phyloP scores from a whole-genome alignment of 2,888 invertebrate species.

The Xestia xanthographa region DNA sequence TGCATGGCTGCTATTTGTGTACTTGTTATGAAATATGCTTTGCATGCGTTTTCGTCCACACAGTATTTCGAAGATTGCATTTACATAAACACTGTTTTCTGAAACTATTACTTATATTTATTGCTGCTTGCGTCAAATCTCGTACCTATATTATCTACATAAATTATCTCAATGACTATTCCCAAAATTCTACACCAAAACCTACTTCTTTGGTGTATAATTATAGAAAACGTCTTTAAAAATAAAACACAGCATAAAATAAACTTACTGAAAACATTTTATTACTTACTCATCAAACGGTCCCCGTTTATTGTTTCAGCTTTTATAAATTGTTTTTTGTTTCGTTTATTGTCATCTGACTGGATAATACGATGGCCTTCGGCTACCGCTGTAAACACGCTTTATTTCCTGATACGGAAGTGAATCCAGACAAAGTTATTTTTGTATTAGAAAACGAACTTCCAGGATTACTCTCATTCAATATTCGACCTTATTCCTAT shows the following conservation, averaged over 20 bases:
- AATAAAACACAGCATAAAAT: neutral
- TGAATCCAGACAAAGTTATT: neutral
- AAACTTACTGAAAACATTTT: neutral
- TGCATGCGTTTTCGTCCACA: neutral
- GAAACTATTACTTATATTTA: neutral
- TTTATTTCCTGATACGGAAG: conserved; percentile 20
- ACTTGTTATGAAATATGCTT: neutral
- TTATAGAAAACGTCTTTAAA: neutral
- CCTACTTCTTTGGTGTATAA: no score
- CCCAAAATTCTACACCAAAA: neutral
- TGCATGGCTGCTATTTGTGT: conserved; percentile 12
- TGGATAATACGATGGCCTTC: conserved; percentile 66
- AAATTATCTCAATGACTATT: neutral
- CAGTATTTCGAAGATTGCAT: neutral
- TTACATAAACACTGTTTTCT: neutral
- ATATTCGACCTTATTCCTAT: neutral
- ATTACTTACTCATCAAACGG: conserved; percentile 46
- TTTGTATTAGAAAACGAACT: neutral
- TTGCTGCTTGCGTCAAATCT: neutral
- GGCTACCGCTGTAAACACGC: conserved; percentile 21
- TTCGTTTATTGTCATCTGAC: conserved; percentile 71
- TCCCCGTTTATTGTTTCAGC: conserved; percentile 47
- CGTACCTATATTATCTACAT: neutral
- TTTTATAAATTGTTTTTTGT: conserved; percentile 67
- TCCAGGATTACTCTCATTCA: neutral